Evolutionary conservation across 2,888 invertebrate genomes (phyloP).

Genomic region (Mythimna albipuncta): DNA sequence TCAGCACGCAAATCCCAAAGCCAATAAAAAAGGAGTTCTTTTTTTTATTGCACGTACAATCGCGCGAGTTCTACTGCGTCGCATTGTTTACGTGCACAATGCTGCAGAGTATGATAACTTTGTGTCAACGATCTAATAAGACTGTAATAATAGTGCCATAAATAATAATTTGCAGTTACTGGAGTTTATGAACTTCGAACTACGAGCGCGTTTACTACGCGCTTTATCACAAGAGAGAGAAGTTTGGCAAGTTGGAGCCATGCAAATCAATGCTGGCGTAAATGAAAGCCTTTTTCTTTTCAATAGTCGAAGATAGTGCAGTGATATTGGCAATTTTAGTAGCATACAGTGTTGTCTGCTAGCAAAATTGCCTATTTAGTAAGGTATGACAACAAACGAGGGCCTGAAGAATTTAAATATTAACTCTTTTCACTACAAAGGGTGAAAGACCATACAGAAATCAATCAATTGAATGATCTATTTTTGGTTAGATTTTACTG

Average conservation of each 20-base stretch:
- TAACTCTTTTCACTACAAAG: too few species aligned
- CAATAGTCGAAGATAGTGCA: neutral
- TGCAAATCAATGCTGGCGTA: conserved; percentile 1
- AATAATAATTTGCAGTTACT: conserved; percentile 17
- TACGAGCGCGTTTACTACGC: conserved; percentile 1
- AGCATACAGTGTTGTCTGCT: too few species aligned
- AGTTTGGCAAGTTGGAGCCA: neutral
- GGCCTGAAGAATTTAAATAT: too few species aligned
- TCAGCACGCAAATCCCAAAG: conserved; percentile 10
- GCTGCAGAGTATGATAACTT: conserved; percentile 34
- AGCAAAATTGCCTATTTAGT: too few species aligned
- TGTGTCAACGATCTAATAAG: conserved; percentile 43
- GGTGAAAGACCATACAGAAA: too few species aligned
- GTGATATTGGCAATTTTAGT: neutral
- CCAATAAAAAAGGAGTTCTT: conserved; percentile 16
- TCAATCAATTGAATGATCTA: too few species aligned
- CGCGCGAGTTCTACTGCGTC: neutral
- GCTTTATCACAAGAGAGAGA: neutral
- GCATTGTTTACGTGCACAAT: conserved; percentile 48
- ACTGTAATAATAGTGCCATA: conserved; percentile 27
- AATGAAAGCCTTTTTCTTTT: neutral
- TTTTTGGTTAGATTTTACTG: too few species aligned
- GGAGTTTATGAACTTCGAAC: conserved; percentile 7
- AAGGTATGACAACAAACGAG: too few species aligned
- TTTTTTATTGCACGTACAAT: conserved; percentile 1